These are phyloP conservation scores for Pyxicephalus adspersus DNA, from an alignment of 2,113 vertebrate species.

Conservation along the genomic window DNA sequence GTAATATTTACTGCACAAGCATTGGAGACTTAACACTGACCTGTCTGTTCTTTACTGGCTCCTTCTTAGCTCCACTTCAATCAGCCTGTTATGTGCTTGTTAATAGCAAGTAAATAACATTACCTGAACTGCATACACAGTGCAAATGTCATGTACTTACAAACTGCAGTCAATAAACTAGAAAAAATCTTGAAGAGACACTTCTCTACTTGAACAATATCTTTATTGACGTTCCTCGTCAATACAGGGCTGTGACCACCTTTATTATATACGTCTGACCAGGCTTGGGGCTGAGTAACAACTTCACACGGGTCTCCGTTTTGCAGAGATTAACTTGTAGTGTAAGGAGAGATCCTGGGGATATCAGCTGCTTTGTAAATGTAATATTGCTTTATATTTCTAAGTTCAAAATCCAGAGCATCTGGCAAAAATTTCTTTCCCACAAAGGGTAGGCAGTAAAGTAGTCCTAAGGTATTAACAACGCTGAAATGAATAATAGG, in stretches of 20 bases:
- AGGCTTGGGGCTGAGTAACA: background rate
- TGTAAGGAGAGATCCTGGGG: conserved; percentile 27
- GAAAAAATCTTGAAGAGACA: background rate
- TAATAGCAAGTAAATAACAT: conserved; percentile 35
- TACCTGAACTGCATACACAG: background rate
- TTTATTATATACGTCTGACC: background rate
- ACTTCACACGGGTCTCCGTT: conserved; percentile 29
- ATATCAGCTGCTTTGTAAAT: background rate
- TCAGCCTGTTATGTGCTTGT: conserved; percentile 2
- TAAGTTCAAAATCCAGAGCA: background rate
- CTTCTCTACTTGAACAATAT: background rate
- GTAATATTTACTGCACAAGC: background rate
- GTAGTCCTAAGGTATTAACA: too few relatives aligned
- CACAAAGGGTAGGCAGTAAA: too few relatives aligned
- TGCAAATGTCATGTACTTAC: background rate
- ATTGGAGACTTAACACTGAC: background rate
- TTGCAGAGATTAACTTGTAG: conserved; percentile 23
- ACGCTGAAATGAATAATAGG: too few relatives aligned
- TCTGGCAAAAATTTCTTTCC: background rate
- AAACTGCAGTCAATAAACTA: background rate
- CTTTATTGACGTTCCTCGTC: background rate
- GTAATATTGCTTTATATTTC: conserved; percentile 2
- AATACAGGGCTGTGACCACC: background rate
- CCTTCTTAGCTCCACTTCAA: background rate
- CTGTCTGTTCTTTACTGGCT: conserved; percentile 18